These are phyloP conservation scores for Lymantria dispar DNA, from an alignment of 2,888 invertebrate species.

Conservation along the genomic window DNA sequence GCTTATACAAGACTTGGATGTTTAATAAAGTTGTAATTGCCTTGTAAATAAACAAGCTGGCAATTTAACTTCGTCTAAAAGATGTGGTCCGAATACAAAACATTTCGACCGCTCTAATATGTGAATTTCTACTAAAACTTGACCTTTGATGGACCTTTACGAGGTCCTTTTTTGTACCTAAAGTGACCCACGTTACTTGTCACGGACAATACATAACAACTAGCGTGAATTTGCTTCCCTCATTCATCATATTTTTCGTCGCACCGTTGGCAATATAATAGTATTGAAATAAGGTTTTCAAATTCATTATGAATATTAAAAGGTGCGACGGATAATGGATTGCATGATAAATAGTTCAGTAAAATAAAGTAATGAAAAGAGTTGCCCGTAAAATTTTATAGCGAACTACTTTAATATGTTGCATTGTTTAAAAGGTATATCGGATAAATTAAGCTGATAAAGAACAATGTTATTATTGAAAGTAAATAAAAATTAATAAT, in stretches of 20 bases:
- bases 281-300: neutral
- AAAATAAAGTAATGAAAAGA: neutral
- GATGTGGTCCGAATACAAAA: neutral
- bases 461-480: no score
- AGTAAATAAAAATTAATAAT: no score
- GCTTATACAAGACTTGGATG: neutral
- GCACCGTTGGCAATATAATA: constrained; percentile 8
- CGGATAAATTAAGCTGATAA: no score
- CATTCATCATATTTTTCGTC: constrained; percentile 25
- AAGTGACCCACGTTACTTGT: constrained; percentile 28
- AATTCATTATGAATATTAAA: constrained; percentile 8
- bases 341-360: neutral
- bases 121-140: constrained; percentile 11
- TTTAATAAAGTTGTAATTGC: neutral
- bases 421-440: no score
- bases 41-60: neutral
- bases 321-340: neutral
- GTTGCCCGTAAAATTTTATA: neutral
- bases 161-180: constrained; percentile 12
- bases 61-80: neutral
- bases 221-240: constrained; percentile 6
- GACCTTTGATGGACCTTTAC: constrained; percentile 16
- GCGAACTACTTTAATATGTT: neutral
- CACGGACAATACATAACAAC: constrained; percentile 25
- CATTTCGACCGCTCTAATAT: constrained; percentile 1